A percentile compares a stretch with the other conserved stretches of the same genome.
These are phyloP conservation scores for Acrossocheilus fasciatus DNA, from an alignment of 2,797 vertebrate genomes.

Conservation along the genomic window DNA sequence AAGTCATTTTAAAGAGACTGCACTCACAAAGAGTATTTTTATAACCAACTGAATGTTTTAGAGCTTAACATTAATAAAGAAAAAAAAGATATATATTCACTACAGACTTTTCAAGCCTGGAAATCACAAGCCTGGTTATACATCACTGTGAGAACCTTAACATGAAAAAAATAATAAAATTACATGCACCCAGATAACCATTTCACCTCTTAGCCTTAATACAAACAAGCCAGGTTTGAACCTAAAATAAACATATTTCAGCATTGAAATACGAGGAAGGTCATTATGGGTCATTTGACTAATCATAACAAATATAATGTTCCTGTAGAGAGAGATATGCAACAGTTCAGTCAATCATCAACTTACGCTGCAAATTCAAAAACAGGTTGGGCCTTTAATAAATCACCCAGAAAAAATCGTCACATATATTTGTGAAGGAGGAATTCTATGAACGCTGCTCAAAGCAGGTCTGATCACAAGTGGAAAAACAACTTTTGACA, in stretches of 20 bases:
- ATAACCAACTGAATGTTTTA: background rate
- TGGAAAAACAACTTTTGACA: background rate
- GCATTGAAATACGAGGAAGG: background rate
- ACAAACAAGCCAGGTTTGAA: background rate
- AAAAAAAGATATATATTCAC: background rate
- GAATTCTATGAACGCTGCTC: constrained; percentile 5
- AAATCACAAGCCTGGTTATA: background rate
- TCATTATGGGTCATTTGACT: background rate
- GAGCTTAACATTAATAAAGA: background rate
- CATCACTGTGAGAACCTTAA: background rate
- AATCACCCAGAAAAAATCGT: constrained; percentile 7
- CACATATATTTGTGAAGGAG: background rate
- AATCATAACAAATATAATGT: background rate
- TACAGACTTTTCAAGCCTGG: background rate
- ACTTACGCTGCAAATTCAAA: background rate
- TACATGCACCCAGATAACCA: background rate
- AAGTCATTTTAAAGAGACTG: background rate
- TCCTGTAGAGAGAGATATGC: constrained; percentile 1
- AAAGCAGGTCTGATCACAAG: constrained; percentile 15
- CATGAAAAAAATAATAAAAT: background rate
- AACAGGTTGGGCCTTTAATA: constrained; percentile 1
- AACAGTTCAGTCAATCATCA: constrained; percentile 31
- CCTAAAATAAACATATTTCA: background rate
- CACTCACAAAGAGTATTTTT: background rate
- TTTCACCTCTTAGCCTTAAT: background rate